Evolutionary conservation across 2,888 invertebrate genomes (phyloP), one percentile per base, ranked within the genome.

Genomic region (Allygus modestus): DNA sequence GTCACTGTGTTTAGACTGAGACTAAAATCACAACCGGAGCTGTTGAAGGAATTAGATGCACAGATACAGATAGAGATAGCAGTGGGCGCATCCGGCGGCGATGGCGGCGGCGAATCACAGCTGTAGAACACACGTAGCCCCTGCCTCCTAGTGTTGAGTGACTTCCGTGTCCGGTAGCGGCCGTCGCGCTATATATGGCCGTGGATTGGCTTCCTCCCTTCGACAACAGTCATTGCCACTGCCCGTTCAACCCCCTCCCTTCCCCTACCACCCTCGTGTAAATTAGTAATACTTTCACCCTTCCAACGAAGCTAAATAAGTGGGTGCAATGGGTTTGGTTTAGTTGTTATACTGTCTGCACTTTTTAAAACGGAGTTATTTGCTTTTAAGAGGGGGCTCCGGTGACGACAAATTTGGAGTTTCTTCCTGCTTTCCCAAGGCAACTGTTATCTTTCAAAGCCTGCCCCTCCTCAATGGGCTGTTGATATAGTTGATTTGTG

Each of bases 91-190:
- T 65, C 65, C 58, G 58, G 58, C 58, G 58, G 1, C 15, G 51
- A n/a, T n/a, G n/a, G n/a, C n/a, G n/a, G n/a, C n/a, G n/a, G n/a
- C n/a, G n/a, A n/a, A n/a, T 58, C 58, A 58, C 58, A 58, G 58
- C 58, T 65, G 65, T 23, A 2, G 20, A 58, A 58, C 58, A 58
- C 58, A 58, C 58, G 58, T 58, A 58, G 26, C 65, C 26, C 1
- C 65, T 31, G 26, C 65, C 65, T 65, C 26, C 31, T 5, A 5
- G 26, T 28, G 65, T 65, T 23, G 23, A 58, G 23, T 58, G 65
- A 65, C 65, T 65, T 65, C 65, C 65, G 65, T 28, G 65, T 65
- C 65, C 65, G 65, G 54, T 54, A 15, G 2, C 54, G 46, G n/a
- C 2, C 23, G 23, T n/a, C 28, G 65, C 28, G 65, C 11, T 65